Evolutionary conservation across 1,140 invertebrate genomes (phyloP).

Genomic region (Temnothorax curvispinosus): DNA sequence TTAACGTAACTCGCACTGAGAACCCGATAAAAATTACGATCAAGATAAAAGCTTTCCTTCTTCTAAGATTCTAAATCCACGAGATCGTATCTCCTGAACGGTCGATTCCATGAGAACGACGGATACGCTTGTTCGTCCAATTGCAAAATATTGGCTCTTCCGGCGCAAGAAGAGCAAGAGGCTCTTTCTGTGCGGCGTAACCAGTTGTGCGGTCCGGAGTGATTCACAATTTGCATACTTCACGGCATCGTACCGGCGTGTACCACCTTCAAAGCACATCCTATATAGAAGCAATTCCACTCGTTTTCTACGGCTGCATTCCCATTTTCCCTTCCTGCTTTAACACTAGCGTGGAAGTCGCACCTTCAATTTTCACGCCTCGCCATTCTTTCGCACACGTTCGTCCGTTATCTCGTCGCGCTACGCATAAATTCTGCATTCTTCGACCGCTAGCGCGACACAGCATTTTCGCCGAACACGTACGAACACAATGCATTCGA

Average conservation of each 20-base stretch:
- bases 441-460: not conserved
- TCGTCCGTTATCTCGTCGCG: not conserved
- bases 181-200: not conserved
- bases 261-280: not conserved
- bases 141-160: conserved; percentile 32
- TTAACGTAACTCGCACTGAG: not conserved
- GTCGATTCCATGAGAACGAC: not conserved
- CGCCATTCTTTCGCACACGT: not conserved
- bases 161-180: not conserved
- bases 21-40: conserved; percentile 21
- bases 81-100: conserved; percentile 7
- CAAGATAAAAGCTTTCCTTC: not conserved
- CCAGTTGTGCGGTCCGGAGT: not conserved
- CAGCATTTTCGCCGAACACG: not conserved
- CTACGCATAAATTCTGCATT: conserved; percentile 9
- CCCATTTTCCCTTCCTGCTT: not conserved
- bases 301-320: not conserved
- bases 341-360: not conserved
- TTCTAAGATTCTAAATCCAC: not conserved
- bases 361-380: conserved; percentile 3
- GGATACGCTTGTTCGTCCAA: conserved; percentile 25
- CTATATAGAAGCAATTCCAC: conserved; percentile 1
- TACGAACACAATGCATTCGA: not conserved
- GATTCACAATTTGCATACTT: conserved; percentile 51
- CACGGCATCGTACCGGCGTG: not conserved